Evolutionary conservation across 2,113 vertebrate genomes (phyloP).

Genomic region (Gobiocypris rarus): DNA sequence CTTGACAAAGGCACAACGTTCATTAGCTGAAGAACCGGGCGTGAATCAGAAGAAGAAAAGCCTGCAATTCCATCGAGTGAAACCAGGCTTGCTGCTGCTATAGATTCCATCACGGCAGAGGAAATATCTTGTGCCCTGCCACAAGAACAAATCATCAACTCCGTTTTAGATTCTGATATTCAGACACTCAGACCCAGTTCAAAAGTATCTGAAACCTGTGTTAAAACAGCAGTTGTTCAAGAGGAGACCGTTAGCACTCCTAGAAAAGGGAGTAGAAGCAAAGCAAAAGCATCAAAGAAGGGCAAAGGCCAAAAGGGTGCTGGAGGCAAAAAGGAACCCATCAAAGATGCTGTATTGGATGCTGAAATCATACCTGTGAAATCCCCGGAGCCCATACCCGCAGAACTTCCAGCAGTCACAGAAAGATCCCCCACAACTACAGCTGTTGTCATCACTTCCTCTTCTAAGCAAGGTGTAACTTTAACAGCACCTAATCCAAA

Average conservation of each 20-base stretch:
- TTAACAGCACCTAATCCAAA: slow-evolving; percentile 51
- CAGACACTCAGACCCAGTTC: slow-evolving; percentile 64
- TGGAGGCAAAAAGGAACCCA: slow-evolving; percentile 73
- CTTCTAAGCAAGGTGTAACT: slow-evolving; percentile 63
- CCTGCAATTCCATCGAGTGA: slow-evolving; percentile 87
- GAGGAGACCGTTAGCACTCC: slow-evolving; percentile 76
- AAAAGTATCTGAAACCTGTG: slow-evolving; percentile 76
- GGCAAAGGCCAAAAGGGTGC: slow-evolving; percentile 79
- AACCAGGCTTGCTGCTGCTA: slow-evolving; percentile 93
- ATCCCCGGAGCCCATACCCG: slow-evolving; percentile 52
- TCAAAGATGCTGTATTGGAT: slow-evolving; percentile 69
- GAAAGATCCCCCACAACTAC: slow-evolving; percentile 59
- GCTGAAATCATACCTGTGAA: slow-evolving; percentile 63
- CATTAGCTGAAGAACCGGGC: slow-evolving; percentile 68
- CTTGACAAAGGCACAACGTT: slow-evolving; percentile 64
- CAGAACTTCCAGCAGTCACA: slow-evolving; percentile 53
- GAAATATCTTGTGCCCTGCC: slow-evolving; percentile 73
- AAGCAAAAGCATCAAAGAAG: slow-evolving; percentile 80
- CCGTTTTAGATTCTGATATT: slow-evolving; percentile 72
- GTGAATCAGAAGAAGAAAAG: slow-evolving; percentile 84
- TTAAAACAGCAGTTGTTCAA: slow-evolving; percentile 70
- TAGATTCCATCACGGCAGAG: slow-evolving; percentile 91
- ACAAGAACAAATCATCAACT: slow-evolving; percentile 74
- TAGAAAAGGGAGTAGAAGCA: slow-evolving; percentile 81
- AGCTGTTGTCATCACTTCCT: slow-evolving; percentile 70